Evolutionary conservation across 1,140 invertebrate species (phyloP).

Genomic region (Drosophila obscura): DNA sequence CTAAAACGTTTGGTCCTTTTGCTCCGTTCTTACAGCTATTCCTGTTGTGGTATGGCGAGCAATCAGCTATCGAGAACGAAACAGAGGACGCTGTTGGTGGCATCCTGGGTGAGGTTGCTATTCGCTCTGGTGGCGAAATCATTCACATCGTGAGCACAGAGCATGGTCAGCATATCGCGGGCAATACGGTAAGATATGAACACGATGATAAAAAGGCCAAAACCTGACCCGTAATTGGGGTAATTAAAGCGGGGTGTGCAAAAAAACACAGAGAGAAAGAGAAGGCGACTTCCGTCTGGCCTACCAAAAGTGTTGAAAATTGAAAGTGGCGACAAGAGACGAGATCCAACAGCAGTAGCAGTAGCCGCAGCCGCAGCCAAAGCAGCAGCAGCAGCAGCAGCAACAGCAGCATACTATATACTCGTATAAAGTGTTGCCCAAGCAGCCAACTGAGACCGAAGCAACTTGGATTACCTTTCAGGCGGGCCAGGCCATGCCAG

Average conservation of each 20-base stretch:
- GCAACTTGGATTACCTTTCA: slow-evolving; percentile 75
- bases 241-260: slow-evolving; percentile 63
- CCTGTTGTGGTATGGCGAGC: slow-evolving; percentile 73
- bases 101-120: slow-evolving; percentile 75
- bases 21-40: slow-evolving; percentile 13
- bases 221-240: slow-evolving; percentile 59
- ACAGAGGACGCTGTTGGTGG: slow-evolving; percentile 76
- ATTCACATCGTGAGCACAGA: slow-evolving; percentile 80
- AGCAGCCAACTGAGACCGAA: slow-evolving; percentile 75
- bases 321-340: slow-evolving; percentile 54
- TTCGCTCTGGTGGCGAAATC: slow-evolving; percentile 81
- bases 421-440: slow-evolving; percentile 64
- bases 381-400: slow-evolving; percentile 26
- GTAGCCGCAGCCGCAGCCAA: slow-evolving; percentile 57
- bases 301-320: slow-evolving; percentile 61
- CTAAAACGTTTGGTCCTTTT: neutral
- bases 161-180: slow-evolving; percentile 78
- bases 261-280: slow-evolving; percentile 6
- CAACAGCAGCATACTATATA: slow-evolving; percentile 31
- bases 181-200: slow-evolving; percentile 76
- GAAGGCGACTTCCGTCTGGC: slow-evolving; percentile 5
- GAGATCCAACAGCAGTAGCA: slow-evolving; percentile 6
- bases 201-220: slow-evolving; percentile 20
- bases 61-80: slow-evolving; percentile 72
- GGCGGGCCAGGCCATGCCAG: slow-evolving; percentile 43